Conservation (phyloP, 1,140 invertebrate species). For the Asbolus verrucosus region DNA sequence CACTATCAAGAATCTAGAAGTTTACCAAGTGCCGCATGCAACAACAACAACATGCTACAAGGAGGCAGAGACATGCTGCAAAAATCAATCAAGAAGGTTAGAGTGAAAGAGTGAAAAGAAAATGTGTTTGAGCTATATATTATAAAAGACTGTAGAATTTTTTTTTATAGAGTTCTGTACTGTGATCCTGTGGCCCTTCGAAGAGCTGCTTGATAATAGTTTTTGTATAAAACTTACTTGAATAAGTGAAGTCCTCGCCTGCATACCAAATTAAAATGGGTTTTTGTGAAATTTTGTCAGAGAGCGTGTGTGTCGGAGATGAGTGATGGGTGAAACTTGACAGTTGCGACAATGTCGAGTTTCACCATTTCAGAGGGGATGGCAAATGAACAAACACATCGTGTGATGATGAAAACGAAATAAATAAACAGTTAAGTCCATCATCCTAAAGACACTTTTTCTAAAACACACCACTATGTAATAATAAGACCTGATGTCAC, state of each 20-base stretch:
- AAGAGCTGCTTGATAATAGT: slow-evolving; percentile 22
- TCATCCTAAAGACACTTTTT: slow-evolving; percentile 26
- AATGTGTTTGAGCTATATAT: slow-evolving; percentile 35
- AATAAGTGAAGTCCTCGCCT: slow-evolving; percentile 60
- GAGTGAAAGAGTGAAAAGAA: slow-evolving; percentile 31
- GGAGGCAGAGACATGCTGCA: slow-evolving; percentile 26
- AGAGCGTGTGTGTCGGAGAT: not conserved
- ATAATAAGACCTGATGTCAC: not conserved
- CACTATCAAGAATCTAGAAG: not conserved
- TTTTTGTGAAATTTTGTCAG: slow-evolving; percentile 33
- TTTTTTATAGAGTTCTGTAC: slow-evolving; percentile 30
- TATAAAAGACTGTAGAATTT: slow-evolving; percentile 12
- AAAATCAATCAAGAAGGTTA: slow-evolving; percentile 6
- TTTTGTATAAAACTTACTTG: slow-evolving; percentile 61
- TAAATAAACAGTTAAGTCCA: not conserved
- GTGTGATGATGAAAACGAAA: not conserved
- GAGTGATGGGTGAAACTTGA: not conserved
- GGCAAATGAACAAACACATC: slow-evolving; percentile 1
- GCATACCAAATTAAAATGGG: slow-evolving; percentile 48
- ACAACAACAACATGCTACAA: slow-evolving; percentile 26
- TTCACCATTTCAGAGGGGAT: not conserved
- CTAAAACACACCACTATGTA: slow-evolving; percentile 24
- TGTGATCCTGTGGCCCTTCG: slow-evolving; percentile 40
- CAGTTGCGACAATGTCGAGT: not conserved
- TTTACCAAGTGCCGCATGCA: slow-evolving; percentile 23